Base-by-base conservation (phyloP, 1,140 invertebrate genomes). In the Pollicipes pollicipes region DNA sequence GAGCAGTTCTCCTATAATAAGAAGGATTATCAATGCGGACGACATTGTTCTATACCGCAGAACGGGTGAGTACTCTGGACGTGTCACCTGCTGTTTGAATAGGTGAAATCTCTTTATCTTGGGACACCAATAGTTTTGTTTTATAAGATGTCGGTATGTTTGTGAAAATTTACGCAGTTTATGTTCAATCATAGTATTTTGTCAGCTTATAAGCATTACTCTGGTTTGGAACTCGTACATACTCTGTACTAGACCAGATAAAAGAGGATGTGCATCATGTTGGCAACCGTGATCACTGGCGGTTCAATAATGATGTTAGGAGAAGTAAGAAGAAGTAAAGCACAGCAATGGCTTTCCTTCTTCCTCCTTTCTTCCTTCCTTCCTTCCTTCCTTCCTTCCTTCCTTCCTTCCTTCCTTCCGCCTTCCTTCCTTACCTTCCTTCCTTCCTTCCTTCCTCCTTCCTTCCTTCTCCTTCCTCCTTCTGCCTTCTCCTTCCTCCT, bases 271-370 rank as follows among this genome's bases (percentile, higher is more conserved):
- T n/a, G n/a, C n/a, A n/a, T n/a, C n/a, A n/a, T 21, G 16, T 4
- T 35, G 35, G 26, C 6, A 68, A n/a, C n/a, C n/a, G n/a, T n/a
- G n/a, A n/a, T n/a, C n/a, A n/a, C n/a, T n/a, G n/a, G n/a, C n/a
- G n/a, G n/a, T n/a, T n/a, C 30, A 8, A 29, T 68, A 4, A 30
- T 31, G 17, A 29, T 31, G 29, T 31, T 68, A 17, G 17, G 81
- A 78, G 30, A 83, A 82, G 79, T 68, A 84, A 81, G 74, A 88
- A 89, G 72, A 87, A 87, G 78, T 92, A 90, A 76, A 91, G 94
- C 0, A 95, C 80, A 77, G 87, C 87, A 29, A 90, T 81, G 68
- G 95, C 85, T 81, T 6, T 95, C 80, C 68, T 95, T 83, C 73
- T 84, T 83, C 68, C 85, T 84, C 4, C 70, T 68, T 35, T 6